phyloP scores from a whole-genome alignment of 2,113 vertebrate species.

The Cheilinus undulatus region DNA sequence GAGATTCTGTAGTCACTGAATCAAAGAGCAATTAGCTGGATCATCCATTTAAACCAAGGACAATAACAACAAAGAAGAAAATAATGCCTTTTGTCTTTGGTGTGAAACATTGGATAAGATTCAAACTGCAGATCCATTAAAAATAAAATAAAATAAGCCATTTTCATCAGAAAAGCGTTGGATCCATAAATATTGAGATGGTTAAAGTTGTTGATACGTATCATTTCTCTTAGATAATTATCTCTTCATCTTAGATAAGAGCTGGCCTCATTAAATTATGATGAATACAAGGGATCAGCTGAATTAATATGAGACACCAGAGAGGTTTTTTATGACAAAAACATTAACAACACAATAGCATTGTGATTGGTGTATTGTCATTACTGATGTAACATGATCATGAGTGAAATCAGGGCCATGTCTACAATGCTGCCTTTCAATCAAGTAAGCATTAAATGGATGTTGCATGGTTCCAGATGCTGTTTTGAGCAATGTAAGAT shows the following conservation, averaged over 20 bases:
- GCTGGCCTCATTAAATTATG: not conserved
- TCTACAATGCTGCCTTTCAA: too few relatives aligned
- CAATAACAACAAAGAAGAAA: not conserved
- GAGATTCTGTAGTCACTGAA: constrained; percentile 45
- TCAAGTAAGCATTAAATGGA: too few relatives aligned
- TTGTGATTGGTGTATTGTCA: too few relatives aligned
- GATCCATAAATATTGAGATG: too few relatives aligned
- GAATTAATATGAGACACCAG: not conserved
- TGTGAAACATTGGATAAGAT: constrained; percentile 1
- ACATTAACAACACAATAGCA: too few relatives aligned
- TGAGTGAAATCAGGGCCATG: not conserved
- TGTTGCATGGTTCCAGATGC: too few relatives aligned
- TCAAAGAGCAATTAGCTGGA: constrained; percentile 45
- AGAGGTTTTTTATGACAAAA: too few relatives aligned
- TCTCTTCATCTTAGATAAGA: not conserved
- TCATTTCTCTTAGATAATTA: not conserved
- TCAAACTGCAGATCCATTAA: too few relatives aligned
- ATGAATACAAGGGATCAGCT: not conserved
- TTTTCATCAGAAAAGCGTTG: not conserved
- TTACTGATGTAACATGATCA: too few relatives aligned
- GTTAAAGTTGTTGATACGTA: too few relatives aligned
- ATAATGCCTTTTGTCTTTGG: not conserved
- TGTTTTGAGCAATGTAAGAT: too few relatives aligned
- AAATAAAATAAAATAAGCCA: too few relatives aligned
- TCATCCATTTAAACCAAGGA: constrained; percentile 44